These are phyloP conservation scores for Caretta caretta DNA, from an alignment of 2,113 vertebrate species.

Conservation along the genomic window DNA sequence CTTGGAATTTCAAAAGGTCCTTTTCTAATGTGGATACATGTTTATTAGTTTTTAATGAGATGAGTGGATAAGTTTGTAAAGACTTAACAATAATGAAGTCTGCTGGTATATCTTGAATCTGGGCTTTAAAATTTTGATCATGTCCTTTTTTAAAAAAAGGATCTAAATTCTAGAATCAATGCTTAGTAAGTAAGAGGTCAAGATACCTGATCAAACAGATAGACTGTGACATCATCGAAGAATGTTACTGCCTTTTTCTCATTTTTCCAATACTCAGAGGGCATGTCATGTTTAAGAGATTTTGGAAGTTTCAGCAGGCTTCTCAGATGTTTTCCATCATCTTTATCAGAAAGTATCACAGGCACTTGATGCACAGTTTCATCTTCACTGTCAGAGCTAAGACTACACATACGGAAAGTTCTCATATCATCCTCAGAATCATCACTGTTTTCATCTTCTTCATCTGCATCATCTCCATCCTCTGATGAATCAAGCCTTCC, in stretches of 20 bases:
- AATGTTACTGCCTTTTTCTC: conserved; percentile 90
- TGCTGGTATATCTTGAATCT: not conserved
- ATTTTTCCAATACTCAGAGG: conserved; percentile 52
- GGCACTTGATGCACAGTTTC: conserved; percentile 89
- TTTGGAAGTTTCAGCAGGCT: conserved; percentile 88
- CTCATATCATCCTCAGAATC: conserved; percentile 93
- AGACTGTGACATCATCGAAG: conserved; percentile 97
- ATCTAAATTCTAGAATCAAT: not conserved
- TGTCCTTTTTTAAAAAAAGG: not conserved
- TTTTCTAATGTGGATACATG: not conserved
- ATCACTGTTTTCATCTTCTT: conserved; percentile 97
- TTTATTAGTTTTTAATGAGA: not conserved
- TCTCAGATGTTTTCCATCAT: conserved; percentile 84
- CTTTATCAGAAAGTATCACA: conserved; percentile 86
- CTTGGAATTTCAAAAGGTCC: not conserved
- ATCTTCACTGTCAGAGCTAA: conserved; percentile 94
- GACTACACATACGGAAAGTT: conserved; percentile 88
- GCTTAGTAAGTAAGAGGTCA: not conserved
- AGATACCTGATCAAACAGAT: conserved; percentile 96
- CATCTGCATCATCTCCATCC: conserved; percentile 87
- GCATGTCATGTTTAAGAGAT: not conserved
- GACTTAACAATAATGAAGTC: not conserved
- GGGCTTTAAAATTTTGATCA: not conserved
- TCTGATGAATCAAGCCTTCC: conserved; percentile 81
- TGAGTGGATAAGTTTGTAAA: not conserved